These are phyloP conservation scores for Pterostichus madidus DNA, from an alignment of 2,888 invertebrate genomes.

Conservation along the genomic window DNA sequence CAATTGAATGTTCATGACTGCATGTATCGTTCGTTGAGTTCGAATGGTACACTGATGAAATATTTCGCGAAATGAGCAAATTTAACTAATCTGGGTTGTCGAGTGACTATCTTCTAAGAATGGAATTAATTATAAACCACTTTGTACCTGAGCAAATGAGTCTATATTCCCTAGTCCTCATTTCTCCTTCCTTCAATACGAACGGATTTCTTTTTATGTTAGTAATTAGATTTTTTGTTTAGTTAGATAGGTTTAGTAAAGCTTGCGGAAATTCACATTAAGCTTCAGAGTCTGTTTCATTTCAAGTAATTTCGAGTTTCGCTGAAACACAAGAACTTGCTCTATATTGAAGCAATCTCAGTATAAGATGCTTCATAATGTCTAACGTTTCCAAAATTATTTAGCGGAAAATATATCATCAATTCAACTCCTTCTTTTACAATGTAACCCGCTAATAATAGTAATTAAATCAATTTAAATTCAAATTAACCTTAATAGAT, in stretches of 20 bases:
- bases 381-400: too few species aligned
- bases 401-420: too few species aligned
- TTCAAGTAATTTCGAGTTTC: constrained; percentile 47
- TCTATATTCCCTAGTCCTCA: constrained; percentile 7
- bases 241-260: constrained; percentile 58
- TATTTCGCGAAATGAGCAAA: too few species aligned
- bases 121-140: constrained; percentile 33
- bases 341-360: not conserved
- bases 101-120: not conserved
- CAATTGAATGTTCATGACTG: too few species aligned
- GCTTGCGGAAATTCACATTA: constrained; percentile 62
- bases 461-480: too few species aligned
- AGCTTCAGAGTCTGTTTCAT: constrained; percentile 35
- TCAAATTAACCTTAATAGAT: too few species aligned
- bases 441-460: too few species aligned
- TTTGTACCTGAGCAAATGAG: constrained; percentile 27
- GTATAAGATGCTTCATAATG: not conserved
- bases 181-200: constrained; percentile 21
- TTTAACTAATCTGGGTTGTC: too few species aligned
- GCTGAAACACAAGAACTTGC: constrained; percentile 21
- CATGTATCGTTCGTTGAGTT: too few species aligned
- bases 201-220: constrained; percentile 45
- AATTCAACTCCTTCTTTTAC: too few species aligned
- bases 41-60: too few species aligned
- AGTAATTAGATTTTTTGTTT: constrained; percentile 63